Evolutionary conservation across 1,140 invertebrate genomes (phyloP), one percentile per base, ranked within the genome.

Genomic region (Papilio xuthus): DNA sequence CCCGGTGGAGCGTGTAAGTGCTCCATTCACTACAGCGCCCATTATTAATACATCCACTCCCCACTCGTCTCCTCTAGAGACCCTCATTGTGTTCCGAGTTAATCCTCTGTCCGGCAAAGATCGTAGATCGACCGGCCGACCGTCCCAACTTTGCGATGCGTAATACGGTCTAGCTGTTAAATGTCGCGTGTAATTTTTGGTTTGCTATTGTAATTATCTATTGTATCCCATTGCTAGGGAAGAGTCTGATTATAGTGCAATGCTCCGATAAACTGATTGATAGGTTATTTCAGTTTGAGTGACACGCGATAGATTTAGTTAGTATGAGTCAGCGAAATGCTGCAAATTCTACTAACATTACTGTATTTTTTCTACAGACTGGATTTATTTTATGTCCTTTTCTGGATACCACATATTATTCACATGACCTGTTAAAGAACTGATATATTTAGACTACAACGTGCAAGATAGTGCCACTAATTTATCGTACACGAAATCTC

Each of bases 151-250:
- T 88, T 88, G 85, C 89, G 85, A 84, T 88, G 87, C 85, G 84
- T 91, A 88, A 89, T 89, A 90, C 87, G 88, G 88, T 89, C 88
- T 87, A 84, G 86, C 85, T 81, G 86, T 89, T 91, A 90, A 91
- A 91, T 88, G 87, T 84, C 84, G 84, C 88, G 84, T 89, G 88
- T 89, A 89, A 93, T 92, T 92, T 90, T 92, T 90, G 90, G 90
- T 92, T 92, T 92, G 90, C 90, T 83, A 90, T 92, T 91, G 90
- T 88, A 92, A 90, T 91, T 93, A 90, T 91, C 86, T 92, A 90
- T 91, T 88, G 86, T 90, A 91, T 89, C 84, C 86, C 84, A 85
- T 84, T 89, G 81, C 85, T 84, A 85, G 89, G 88, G 90, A 91
- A 92, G 89, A 91, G 89, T 91, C 90, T 90, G 90, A 90, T 92